Evolutionary conservation across 2,888 invertebrate species (phyloP).

Genomic region (Luperina nickerlii): DNA sequence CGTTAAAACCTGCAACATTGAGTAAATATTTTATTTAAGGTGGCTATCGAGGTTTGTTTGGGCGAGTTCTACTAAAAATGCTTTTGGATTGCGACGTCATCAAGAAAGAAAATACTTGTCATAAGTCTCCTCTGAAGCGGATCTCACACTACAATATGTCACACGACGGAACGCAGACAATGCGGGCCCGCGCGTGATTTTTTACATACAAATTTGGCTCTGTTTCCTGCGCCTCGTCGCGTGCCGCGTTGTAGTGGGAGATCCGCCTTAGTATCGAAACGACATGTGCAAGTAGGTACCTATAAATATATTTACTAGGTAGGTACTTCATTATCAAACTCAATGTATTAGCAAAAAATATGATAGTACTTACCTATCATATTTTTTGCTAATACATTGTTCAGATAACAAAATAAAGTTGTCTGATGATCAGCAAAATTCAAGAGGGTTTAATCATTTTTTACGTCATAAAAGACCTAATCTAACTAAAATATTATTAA

Average conservation of each 20-base stretch:
- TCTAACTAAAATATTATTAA: too few relatives aligned
- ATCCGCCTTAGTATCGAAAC: too few relatives aligned
- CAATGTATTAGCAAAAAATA: not conserved
- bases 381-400: too few relatives aligned
- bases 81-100: not conserved
- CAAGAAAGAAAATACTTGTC: too few relatives aligned
- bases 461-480: too few relatives aligned
- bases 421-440: not conserved
- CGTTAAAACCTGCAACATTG: conserved; percentile 93
- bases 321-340: not conserved
- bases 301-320: not conserved
- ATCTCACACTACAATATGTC: not conserved
- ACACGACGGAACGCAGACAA: not conserved
- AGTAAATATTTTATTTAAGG: not conserved
- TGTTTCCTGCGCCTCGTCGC: too few relatives aligned
- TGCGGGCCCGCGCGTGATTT: too few relatives aligned
- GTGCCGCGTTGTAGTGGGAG: too few relatives aligned
- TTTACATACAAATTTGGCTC: too few relatives aligned
- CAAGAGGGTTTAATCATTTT: not conserved
- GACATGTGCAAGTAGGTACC: not conserved
- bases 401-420: not conserved
- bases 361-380: too few relatives aligned
- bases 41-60: not conserved
- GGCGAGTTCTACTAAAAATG: not conserved
- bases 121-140: too few relatives aligned